Conservation (phyloP, 2,113 vertebrate genomes). For the Scomber colias region DNA sequence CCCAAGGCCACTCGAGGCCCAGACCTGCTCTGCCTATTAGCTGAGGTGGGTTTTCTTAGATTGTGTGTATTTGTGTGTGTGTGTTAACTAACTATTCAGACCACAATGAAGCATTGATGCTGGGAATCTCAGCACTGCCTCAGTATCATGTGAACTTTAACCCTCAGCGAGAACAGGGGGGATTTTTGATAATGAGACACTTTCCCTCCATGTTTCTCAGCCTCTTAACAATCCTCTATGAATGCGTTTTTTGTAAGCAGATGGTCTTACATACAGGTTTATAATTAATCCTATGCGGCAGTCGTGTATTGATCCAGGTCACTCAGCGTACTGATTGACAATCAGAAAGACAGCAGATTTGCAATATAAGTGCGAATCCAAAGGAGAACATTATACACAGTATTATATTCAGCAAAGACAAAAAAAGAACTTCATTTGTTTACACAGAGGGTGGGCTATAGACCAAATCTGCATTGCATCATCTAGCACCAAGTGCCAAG, state of each 20-base stretch:
- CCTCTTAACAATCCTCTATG: background rate
- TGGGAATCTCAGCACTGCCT: background rate
- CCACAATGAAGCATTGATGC: background rate
- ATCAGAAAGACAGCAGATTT: background rate
- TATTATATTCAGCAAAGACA: background rate
- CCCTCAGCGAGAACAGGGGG: background rate
- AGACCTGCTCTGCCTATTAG: constrained; percentile 34
- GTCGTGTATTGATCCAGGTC: background rate
- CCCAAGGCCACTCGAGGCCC: constrained; percentile 33
- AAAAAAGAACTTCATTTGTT: background rate
- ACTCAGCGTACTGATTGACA: background rate
- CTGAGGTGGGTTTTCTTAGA: background rate
- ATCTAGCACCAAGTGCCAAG: too few relatives aligned
- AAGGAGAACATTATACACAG: background rate
- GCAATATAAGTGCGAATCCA: background rate
- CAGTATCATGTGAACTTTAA: too few relatives aligned
- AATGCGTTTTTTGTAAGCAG: background rate
- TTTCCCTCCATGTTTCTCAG: background rate
- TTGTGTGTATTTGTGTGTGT: background rate
- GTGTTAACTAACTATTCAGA: background rate
- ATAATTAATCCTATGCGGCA: background rate
- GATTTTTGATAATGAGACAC: constrained; percentile 7
- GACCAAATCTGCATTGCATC: too few relatives aligned
- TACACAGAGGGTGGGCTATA: background rate
- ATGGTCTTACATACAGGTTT: background rate